A percentile compares a stretch with the other conserved stretches of the same genome.
Conservation (phyloP, 1,140 invertebrate species). For the Rhizoglyphus robini region DNA sequence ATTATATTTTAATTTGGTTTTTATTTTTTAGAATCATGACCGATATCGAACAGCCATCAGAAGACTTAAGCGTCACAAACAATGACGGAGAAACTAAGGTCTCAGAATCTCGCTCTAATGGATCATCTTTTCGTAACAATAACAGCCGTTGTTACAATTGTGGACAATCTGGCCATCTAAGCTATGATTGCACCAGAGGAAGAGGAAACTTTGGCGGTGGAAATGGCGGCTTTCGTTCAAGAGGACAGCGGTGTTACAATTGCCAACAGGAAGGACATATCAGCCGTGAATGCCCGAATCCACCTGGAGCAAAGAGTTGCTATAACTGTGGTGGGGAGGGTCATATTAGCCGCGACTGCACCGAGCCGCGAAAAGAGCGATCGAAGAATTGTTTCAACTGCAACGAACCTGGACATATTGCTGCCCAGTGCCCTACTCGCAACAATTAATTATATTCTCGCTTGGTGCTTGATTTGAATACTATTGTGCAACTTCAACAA, state of each 20-base stretch:
- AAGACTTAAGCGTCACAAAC: neutral
- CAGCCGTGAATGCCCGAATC: slow-evolving; percentile 15
- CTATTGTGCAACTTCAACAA: neutral
- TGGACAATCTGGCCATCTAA: slow-evolving; percentile 12
- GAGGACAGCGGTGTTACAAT: slow-evolving; percentile 12
- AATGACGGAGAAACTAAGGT: too few species aligned
- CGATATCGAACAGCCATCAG: neutral
- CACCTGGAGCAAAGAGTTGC: slow-evolving; percentile 14
- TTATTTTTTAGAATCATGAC: neutral
- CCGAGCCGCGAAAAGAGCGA: slow-evolving; percentile 16
- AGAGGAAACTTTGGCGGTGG: neutral
- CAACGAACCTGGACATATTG: slow-evolving; percentile 16
- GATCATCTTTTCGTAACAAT: neutral
- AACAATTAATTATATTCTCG: neutral
- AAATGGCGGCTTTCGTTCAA: neutral
- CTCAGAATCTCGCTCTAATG: too few species aligned
- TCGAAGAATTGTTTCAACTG: slow-evolving; percentile 18
- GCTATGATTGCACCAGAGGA: slow-evolving; percentile 1
- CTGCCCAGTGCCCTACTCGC: slow-evolving; percentile 6
- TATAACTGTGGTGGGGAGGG: slow-evolving; percentile 17
- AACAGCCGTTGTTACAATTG: slow-evolving; percentile 16
- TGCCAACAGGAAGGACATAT: slow-evolving; percentile 19
- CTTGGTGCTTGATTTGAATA: neutral
- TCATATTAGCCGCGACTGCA: slow-evolving; percentile 13
- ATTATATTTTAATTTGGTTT: too few species aligned